Conservation (phyloP, 1,140 invertebrate genomes). For the Drosophila bipectinata region DNA sequence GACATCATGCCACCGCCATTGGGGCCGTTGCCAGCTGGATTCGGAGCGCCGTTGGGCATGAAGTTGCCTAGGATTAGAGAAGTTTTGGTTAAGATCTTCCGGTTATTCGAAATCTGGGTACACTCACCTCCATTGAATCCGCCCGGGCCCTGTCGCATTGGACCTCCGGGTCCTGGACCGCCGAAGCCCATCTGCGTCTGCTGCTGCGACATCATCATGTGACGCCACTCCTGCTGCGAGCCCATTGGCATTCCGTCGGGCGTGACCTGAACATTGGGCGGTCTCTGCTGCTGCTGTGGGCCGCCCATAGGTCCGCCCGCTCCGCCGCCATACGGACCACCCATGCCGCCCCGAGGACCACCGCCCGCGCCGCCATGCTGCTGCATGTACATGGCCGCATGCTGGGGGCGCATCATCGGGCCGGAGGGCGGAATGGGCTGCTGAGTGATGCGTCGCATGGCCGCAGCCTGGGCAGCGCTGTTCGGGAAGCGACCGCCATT, state of each 20-base stretch:
- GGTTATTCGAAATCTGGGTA: neutral
- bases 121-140: constrained; percentile 87
- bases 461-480: constrained; percentile 84
- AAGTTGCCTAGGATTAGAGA: constrained; percentile 60
- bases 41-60: constrained; percentile 72
- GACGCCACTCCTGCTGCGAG: constrained; percentile 88
- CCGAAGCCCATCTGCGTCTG: constrained; percentile 87
- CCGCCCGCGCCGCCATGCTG: constrained; percentile 81
- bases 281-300: constrained; percentile 83
- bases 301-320: constrained; percentile 66
- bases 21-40: constrained; percentile 55
- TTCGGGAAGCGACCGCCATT: constrained; percentile 83
- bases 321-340: constrained; percentile 83
- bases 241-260: constrained; percentile 85
- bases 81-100: neutral
- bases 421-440: constrained; percentile 89
- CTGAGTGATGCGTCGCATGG: constrained; percentile 87
- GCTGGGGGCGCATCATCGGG: constrained; percentile 89
- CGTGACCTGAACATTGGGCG: constrained; percentile 85
- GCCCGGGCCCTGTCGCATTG: constrained; percentile 87
- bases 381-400: constrained; percentile 85
- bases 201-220: constrained; percentile 88
- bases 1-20: constrained; percentile 74
- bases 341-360: constrained; percentile 80
- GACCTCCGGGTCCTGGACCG: constrained; percentile 76